These are phyloP conservation scores for Meriones psammophilus DNA, from an alignment of 2,797 vertebrate genomes.

Conservation along the genomic window DNA sequence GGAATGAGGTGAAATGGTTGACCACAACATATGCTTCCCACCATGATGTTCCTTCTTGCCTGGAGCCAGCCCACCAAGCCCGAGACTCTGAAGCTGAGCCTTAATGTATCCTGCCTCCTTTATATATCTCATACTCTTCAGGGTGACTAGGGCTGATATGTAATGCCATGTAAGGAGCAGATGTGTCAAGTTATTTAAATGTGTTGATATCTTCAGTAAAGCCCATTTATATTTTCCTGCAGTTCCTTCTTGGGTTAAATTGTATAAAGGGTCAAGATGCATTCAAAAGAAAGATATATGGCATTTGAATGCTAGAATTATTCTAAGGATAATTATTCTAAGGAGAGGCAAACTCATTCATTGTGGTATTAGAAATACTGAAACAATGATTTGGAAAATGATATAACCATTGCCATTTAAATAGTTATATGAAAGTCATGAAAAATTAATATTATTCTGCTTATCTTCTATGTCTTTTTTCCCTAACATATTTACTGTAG, in stretches of 20 bases:
- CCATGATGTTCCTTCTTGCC: rapidly evolving
- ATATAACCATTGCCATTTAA: neutral
- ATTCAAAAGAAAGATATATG: neutral
- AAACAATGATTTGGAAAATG: constrained; percentile 9
- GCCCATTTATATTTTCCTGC: neutral
- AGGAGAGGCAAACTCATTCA: neutral
- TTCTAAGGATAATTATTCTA: neutral
- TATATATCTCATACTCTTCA: neutral
- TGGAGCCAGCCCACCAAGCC: neutral
- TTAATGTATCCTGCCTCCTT: too few species aligned
- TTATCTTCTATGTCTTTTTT: neutral
- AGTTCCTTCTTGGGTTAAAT: neutral
- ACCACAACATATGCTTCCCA: neutral
- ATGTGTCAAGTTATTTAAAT: neutral
- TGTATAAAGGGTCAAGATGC: neutral
- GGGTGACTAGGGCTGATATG: too few species aligned
- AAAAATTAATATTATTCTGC: neutral
- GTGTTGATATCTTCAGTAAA: neutral
- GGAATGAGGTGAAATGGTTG: neutral
- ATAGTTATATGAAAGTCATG: neutral
- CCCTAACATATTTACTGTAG: neutral
- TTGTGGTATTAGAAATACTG: neutral
- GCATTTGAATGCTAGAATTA: neutral
- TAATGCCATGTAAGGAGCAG: neutral
- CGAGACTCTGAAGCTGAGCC: neutral